Percentiles rank a stretch among this genome's conserved stretches.
phyloP scores from a whole-genome alignment of 2,888 invertebrate genomes.

The Cetonia aurata region DNA sequence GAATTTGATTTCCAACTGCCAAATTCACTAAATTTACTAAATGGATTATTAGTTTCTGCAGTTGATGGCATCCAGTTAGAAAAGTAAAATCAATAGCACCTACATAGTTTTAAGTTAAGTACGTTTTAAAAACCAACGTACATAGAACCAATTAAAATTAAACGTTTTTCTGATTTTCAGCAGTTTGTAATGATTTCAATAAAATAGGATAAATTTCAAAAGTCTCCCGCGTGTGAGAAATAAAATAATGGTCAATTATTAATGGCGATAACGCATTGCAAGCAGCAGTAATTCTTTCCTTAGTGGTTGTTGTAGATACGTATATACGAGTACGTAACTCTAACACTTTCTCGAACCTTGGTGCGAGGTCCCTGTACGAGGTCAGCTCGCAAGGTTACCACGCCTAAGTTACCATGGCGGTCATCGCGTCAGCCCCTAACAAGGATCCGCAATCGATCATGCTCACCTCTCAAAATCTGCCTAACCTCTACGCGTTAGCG shows the following conservation, averaged over 20 bases:
- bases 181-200: too few relatives aligned
- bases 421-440: constrained; percentile 50
- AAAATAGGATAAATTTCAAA: too few relatives aligned
- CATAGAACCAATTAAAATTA: too few relatives aligned
- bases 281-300: constrained; percentile 2
- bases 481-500: constrained; percentile 22
- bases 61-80: too few relatives aligned
- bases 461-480: constrained; percentile 34
- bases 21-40: too few relatives aligned
- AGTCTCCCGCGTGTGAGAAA: too few relatives aligned
- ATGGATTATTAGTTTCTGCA: too few relatives aligned
- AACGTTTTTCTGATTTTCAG: too few relatives aligned
- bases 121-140: too few relatives aligned
- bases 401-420: constrained; percentile 57
- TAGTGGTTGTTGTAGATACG: constrained; percentile 3
- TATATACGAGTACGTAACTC: constrained; percentile 3
- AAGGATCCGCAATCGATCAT: constrained; percentile 48
- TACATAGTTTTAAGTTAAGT: too few relatives aligned
- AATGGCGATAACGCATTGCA: neutral
- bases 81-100: too few relatives aligned
- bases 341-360: constrained; percentile 62
- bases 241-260: neutral
- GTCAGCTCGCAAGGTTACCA: constrained; percentile 64
- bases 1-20: too few relatives aligned
- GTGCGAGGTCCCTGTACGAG: constrained; percentile 62